Conservation (phyloP, 2,888 invertebrate genomes). For the Ashinkailepas kermadecensis region DNA sequence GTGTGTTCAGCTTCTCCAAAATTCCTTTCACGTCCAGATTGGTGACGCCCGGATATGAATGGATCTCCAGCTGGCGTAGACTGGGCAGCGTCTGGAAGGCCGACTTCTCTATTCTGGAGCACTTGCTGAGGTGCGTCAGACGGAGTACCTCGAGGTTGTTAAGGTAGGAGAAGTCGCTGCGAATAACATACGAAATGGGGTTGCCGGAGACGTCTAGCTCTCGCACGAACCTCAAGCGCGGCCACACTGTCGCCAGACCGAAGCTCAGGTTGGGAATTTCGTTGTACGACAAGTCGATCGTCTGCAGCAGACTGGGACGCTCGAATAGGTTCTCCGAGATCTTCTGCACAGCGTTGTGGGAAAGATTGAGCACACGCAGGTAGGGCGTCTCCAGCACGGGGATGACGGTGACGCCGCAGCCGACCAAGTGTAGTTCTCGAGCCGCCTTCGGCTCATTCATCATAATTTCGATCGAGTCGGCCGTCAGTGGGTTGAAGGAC, state of each 20-base stretch:
- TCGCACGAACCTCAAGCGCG: constrained; percentile 61
- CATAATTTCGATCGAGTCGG: constrained; percentile 64
- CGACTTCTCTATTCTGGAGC: constrained; percentile 70
- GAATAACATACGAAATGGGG: constrained; percentile 65
- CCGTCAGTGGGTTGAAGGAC: constrained; percentile 71
- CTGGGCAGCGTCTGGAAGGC: constrained; percentile 66
- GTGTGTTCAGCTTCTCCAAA: constrained; percentile 61
- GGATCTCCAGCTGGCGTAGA: constrained; percentile 60
- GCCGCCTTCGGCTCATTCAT: constrained; percentile 83
- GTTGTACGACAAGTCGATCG: constrained; percentile 68
- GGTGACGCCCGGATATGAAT: constrained; percentile 68
- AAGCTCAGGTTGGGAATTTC: constrained; percentile 40
- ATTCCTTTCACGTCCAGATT: constrained; percentile 68
- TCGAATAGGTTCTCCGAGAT: constrained; percentile 63
- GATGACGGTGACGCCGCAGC: constrained; percentile 57
- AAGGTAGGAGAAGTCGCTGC: constrained; percentile 66
- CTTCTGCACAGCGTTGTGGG: constrained; percentile 60
- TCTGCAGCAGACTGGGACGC: constrained; percentile 68
- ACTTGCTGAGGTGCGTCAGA: constrained; percentile 58
- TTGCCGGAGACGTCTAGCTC: constrained; percentile 73
- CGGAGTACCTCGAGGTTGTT: constrained; percentile 54
- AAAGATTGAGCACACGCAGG: constrained; percentile 66
- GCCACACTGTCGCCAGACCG: constrained; percentile 58
- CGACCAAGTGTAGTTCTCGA: constrained; percentile 64
- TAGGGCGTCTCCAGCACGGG: constrained; percentile 66